phyloP scores from a whole-genome alignment of 2,113 vertebrate genomes.

The Parus major region DNA sequence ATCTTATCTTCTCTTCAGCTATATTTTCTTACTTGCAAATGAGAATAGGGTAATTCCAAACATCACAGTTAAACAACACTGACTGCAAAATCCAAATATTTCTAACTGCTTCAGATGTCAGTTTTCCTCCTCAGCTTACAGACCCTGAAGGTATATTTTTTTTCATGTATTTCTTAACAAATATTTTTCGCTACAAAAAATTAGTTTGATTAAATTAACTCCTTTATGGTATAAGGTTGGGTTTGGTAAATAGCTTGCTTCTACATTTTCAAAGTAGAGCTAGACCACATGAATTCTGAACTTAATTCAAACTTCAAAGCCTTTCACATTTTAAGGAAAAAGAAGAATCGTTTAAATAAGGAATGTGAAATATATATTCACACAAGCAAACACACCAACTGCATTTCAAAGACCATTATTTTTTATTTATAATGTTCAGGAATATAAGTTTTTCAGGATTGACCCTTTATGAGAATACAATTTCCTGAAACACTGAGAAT shows the following conservation, averaged over 20 bases:
- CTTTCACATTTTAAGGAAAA: not conserved
- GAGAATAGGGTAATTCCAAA: not conserved
- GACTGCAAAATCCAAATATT: not conserved
- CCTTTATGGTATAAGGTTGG: not conserved
- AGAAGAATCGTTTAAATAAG: not conserved
- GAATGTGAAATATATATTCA: not conserved
- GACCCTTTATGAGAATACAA: not conserved
- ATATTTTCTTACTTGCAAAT: not conserved
- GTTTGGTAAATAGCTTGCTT: not conserved
- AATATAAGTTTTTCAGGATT: not conserved
- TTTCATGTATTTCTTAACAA: not conserved
- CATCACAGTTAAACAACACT: not conserved
- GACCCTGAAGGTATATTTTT: not conserved
- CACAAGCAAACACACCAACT: not conserved
- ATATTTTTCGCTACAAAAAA: not conserved
- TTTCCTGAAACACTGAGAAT: not conserved
- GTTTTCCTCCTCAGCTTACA: not conserved
- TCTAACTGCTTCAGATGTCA: not conserved
- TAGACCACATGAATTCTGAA: not conserved
- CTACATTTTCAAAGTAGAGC: not conserved
- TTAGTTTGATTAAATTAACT: not conserved
- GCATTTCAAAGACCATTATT: not conserved
- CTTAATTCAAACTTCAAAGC: not conserved
- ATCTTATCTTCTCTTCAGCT: not conserved
- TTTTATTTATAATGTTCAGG: not conserved